A percentile compares a stretch with the other conserved stretches of the same genome.
phyloP scores from a whole-genome alignment of 2,113 vertebrate genomes.

The Ceyx cyanopectus region DNA sequence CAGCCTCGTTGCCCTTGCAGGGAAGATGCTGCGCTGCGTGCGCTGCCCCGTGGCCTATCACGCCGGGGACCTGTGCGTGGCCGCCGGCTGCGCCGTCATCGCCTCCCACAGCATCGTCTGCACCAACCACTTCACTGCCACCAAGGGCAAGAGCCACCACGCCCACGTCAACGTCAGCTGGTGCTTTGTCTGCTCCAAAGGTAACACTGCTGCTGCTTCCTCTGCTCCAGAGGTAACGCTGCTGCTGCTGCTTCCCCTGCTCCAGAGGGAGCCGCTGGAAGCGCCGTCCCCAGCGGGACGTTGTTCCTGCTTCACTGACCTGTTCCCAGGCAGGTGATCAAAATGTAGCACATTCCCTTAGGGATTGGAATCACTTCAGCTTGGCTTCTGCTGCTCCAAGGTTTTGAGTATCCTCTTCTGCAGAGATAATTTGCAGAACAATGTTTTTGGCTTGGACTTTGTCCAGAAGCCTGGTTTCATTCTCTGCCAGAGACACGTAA shows the following conservation, averaged over 20 bases:
- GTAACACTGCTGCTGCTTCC: slow-evolving; percentile 62
- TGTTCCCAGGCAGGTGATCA: too few relatives aligned
- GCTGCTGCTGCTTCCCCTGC: too few relatives aligned
- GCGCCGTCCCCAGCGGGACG: too few relatives aligned
- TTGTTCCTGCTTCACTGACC: too few relatives aligned
- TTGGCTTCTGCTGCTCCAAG: neutral
- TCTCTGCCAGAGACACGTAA: neutral
- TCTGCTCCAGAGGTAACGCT: too few relatives aligned
- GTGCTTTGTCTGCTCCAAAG: slow-evolving; percentile 99
- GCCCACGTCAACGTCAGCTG: slow-evolving; percentile 98
- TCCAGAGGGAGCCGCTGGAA: too few relatives aligned
- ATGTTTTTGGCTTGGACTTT: neutral
- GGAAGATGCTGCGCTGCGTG: slow-evolving; percentile 93
- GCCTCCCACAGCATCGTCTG: slow-evolving; percentile 90
- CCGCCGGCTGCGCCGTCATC: slow-evolving; percentile 90
- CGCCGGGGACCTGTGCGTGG: slow-evolving; percentile 89
- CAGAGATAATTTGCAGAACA: neutral
- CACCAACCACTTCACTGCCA: slow-evolving; percentile 91
- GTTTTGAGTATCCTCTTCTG: neutral
- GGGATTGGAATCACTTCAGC: neutral
- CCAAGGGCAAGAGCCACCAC: slow-evolving; percentile 93
- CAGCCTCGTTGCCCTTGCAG: neutral
- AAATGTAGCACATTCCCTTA: neutral
- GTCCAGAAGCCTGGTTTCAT: neutral
- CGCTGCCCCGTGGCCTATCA: slow-evolving; percentile 96